Evolutionary conservation across 2,888 invertebrate species (phyloP).

Genomic region (Ganaspis brasiliensis): DNA sequence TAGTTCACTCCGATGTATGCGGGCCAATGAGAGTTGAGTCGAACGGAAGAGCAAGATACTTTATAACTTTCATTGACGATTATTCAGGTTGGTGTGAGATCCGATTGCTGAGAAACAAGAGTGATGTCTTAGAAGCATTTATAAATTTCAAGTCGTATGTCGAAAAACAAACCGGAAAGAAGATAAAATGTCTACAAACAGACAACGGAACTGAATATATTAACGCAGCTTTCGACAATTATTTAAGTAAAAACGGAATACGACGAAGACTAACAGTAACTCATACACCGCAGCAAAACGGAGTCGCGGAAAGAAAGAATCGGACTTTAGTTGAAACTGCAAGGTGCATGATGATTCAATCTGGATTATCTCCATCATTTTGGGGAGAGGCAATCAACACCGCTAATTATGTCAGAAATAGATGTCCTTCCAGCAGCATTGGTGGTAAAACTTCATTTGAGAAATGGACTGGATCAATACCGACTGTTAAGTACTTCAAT

Average conservation of each 20-base stretch:
- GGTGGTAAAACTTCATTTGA: not conserved
- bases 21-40: conserved; percentile 62
- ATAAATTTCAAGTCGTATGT: conserved; percentile 57
- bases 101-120: no score
- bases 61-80: conserved; percentile 66
- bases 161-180: conserved; percentile 36
- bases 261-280: no score
- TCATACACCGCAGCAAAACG: not conserved
- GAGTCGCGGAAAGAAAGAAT: not conserved
- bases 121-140: no score
- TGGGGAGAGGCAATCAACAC: not conserved
- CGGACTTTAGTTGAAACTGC: not conserved
- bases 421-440: not conserved
- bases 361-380: not conserved
- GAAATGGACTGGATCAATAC: not conserved
- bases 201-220: no score
- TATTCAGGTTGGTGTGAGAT: conserved; percentile 61
- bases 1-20: conserved; percentile 56
- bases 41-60: conserved; percentile 56
- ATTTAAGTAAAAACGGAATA: no score
- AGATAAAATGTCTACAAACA: no score
- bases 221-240: no score
- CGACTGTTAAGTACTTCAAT: not conserved
- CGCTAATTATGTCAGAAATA: not conserved
- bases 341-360: not conserved